Percentiles rank a stretch among this genome's conserved stretches.
Evolutionary conservation across 2,797 vertebrate genomes (phyloP).

Genomic region (Allobates femoralis): DNA sequence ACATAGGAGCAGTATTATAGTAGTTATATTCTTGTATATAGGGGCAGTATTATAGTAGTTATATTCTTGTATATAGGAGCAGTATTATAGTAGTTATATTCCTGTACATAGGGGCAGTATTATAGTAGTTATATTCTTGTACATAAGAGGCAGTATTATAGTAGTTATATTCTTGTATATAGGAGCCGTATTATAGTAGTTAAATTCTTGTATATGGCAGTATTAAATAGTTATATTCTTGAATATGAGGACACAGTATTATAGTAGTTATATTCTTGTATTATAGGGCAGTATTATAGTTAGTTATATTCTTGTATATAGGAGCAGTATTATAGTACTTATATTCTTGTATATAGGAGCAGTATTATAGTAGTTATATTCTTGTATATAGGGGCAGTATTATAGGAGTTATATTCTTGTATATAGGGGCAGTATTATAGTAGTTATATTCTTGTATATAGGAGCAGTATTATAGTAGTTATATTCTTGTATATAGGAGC

Average conservation of each 20-base stretch:
- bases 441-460: not conserved
- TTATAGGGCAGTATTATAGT: not conserved
- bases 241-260: not conserved
- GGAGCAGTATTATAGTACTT: slow-evolving; percentile 1
- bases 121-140: slow-evolving; percentile 1
- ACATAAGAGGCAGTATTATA: too few species aligned
- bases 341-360: not conserved
- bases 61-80: not conserved
- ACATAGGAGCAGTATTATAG: slow-evolving; percentile 8
- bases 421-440: not conserved
- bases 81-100: too few species aligned
- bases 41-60: not conserved
- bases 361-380: not conserved
- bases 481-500: not conserved
- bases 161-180: not conserved
- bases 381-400: not conserved
- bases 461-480: not conserved
- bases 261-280: slow-evolving; percentile 13
- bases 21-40: not conserved
- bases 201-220: not conserved
- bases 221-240: slow-evolving; percentile 16
- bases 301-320: slow-evolving; percentile 1
- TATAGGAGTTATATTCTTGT: not conserved
- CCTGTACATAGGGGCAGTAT: not conserved
- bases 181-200: slow-evolving; percentile 5